Evolutionary conservation across 2,888 invertebrate genomes (phyloP), one percentile per base, ranked within the genome.

Genomic region (Parelbella ahira): DNA sequence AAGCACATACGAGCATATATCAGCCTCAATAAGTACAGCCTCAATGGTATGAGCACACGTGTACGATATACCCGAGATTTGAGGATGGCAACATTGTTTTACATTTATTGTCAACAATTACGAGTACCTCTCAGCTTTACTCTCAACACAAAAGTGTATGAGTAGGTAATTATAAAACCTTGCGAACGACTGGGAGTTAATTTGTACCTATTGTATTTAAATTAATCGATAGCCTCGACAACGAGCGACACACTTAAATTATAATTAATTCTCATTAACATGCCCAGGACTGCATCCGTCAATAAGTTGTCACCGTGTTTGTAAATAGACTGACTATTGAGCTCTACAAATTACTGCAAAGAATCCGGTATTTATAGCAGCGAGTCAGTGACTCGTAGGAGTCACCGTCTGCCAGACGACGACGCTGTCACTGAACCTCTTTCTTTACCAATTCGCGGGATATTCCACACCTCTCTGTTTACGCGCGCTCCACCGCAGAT

Each of bases 211-310:
- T n/a, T 15, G 15, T 15, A 15, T 12, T 12, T 36, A 4, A n/a
- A 15, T 36, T 10, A 24, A 36, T 7, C 36, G 36, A 28, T 13
- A 36, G 23, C 13, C 9, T 37, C 37, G 24, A 51, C 45, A 54
- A 58, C 54, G 48, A 44, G 49, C 63, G 67, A 73, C 67, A 75
- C 63, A 76, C 63, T 75, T 73, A 63, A 54, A 67, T 46, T 53
- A 68, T 58, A 75, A 78, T 79, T 73, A 74, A 76, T 79, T 79
- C 64, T 74, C 74, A 75, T 79, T 71, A 72, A 63, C 58, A 62
- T 51, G 52, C 53, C 58, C 54, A 63, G 56, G 52, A 55, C 61
- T 59, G 54, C 61, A 66, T 70, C 58, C 52, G 65, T 81, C 79
- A 78, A 71, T 75, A 69, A 62, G 61, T 63, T 81, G 74, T 73